These are phyloP conservation scores for Mallotus villosus DNA, from an alignment of 2,797 vertebrate species.

Conservation along the genomic window DNA sequence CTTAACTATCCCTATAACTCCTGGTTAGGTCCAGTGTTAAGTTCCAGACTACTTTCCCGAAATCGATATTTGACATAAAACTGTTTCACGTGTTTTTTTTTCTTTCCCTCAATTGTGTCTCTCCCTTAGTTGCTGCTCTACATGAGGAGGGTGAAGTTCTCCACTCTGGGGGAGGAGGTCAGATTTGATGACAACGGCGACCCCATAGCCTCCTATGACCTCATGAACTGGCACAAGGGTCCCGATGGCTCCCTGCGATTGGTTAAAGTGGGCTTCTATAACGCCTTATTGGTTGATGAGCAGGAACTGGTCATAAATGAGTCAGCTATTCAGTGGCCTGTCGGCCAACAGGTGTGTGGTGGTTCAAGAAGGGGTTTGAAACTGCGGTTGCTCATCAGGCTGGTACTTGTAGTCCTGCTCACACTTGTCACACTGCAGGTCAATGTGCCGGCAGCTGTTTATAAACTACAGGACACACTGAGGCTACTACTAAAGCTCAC, in stretches of 20 bases:
- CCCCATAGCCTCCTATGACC: constrained; percentile 74
- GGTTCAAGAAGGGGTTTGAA: constrained; percentile 41
- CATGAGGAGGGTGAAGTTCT: constrained; percentile 70
- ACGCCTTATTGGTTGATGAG: constrained; percentile 56
- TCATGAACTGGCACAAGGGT: constrained; percentile 72
- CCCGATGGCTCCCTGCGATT: constrained; percentile 61
- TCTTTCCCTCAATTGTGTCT: neutral
- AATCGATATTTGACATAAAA: no score
- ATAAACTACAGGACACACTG: constrained; percentile 9
- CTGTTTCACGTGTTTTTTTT: no score
- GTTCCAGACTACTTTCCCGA: no score
- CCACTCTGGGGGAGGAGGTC: constrained; percentile 62
- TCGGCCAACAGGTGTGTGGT: constrained; percentile 67
- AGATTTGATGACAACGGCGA: constrained; percentile 75
- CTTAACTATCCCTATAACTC: no score
- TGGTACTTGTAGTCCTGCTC: constrained; percentile 46
- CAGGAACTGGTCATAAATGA: constrained; percentile 63
- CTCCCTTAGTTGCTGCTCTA: constrained; percentile 66
- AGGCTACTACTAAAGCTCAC: neutral
- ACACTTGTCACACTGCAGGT: constrained; percentile 10
- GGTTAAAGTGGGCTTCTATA: constrained; percentile 71
- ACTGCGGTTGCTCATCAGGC: constrained; percentile 49
- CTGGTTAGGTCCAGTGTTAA: no score
- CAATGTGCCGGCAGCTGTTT: constrained; percentile 25
- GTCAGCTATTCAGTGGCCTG: constrained; percentile 65